phyloP scores from a whole-genome alignment of 2,797 vertebrate genomes.

The Furcifer pardalis region DNA sequence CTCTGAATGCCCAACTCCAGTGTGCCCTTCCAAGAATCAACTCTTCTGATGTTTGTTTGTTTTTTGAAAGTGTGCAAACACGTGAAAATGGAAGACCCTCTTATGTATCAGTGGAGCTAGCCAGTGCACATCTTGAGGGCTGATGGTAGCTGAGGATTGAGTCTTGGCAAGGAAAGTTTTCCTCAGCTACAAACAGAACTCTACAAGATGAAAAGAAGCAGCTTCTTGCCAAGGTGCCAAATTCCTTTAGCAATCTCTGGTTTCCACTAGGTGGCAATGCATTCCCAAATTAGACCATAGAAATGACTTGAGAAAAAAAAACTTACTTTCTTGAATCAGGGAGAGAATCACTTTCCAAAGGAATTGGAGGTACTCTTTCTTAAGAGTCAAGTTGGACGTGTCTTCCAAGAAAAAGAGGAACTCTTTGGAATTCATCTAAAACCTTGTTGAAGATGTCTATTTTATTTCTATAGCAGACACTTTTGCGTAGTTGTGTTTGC shows the following conservation, averaged over 20 bases:
- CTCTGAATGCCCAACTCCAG: too few species aligned
- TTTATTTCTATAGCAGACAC: too few species aligned
- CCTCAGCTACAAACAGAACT: background rate
- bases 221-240: background rate
- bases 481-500: too few species aligned
- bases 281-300: background rate
- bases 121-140: background rate
- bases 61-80: background rate
- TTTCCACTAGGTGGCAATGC: conserved; percentile 23
- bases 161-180: too few species aligned
- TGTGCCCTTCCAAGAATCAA: too few species aligned
- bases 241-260: background rate
- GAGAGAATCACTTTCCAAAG: background rate
- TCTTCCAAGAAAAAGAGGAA: background rate
- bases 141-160: too few species aligned
- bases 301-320: background rate
- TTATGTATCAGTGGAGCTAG: too few species aligned
- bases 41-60: background rate
- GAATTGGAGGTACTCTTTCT: background rate
- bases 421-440: background rate
- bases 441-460: too few species aligned
- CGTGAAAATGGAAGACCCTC: background rate
- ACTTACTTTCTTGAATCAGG: too few species aligned
- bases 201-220: background rate
- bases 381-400: too few species aligned